Percentiles rank a stretch among this genome's conserved stretches.
Evolutionary conservation across 2,113 vertebrate species (phyloP).

Genomic region (human): GRCh38 chr2:111707001-111707500

Average conservation of each 20-base stretch:
- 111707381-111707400: no score
- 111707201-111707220: background rate
- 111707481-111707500: no score
- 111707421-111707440: no score
- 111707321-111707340: background rate
- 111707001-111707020: rapidly evolving
- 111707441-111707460: no score
- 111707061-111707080: rapidly evolving
- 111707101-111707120: background rate
- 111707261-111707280: no score
- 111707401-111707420: no score
- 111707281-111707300: background rate
- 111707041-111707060: background rate
- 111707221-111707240: rapidly evolving
- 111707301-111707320: background rate
- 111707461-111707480: no score
- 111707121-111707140: background rate
- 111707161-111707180: background rate
- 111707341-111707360: background rate
- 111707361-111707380: no score
- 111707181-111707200: background rate
- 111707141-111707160: rapidly evolving
- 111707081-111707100: background rate
- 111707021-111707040: background rate
- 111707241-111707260: background rate